phyloP scores from a whole-genome alignment of 2,797 vertebrate species.

The Catharus ustulatus region DNA sequence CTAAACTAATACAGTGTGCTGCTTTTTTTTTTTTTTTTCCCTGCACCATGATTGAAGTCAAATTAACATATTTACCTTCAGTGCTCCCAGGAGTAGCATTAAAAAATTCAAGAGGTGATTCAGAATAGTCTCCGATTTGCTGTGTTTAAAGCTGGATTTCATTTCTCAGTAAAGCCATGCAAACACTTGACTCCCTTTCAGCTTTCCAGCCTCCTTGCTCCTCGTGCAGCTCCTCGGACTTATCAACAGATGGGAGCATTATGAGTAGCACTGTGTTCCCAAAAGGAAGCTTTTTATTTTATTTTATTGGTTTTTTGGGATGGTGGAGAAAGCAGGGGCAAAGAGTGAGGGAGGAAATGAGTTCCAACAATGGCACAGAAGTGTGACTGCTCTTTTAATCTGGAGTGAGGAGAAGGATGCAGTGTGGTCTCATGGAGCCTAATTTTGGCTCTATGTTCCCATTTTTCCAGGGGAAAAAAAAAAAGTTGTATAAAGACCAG shows the following conservation, averaged over 20 bases:
- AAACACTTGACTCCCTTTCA: conserved; percentile 20
- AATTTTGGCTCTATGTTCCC: not conserved
- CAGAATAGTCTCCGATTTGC: conserved; percentile 43
- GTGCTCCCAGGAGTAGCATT: conserved; percentile 66
- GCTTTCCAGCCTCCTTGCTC: not conserved
- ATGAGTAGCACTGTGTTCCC: not conserved
- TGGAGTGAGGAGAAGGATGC: not conserved
- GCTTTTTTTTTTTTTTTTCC: not conserved
- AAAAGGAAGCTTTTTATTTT: conserved; percentile 44
- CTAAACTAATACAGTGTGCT: conserved; percentile 52
- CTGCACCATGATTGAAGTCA: conserved; percentile 68
- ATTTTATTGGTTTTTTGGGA: conserved; percentile 1
- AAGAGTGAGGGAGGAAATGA: not conserved
- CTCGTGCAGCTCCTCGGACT: not conserved
- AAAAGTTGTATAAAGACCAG: not conserved
- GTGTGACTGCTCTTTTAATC: not conserved
- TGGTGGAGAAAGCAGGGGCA: not conserved
- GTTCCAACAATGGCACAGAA: not conserved
- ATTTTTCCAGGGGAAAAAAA: not conserved
- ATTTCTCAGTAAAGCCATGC: conserved; percentile 38
- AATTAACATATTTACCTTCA: conserved; percentile 76
- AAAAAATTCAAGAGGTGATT: conserved; percentile 59
- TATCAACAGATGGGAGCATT: conserved; percentile 23
- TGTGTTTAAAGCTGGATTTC: conserved; percentile 57
- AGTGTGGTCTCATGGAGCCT: not conserved